Percentiles rank a stretch among this genome's conserved stretches.
Evolutionary conservation across 2,797 vertebrate genomes (phyloP).

Genomic region (Phoebastria nigripes): DNA sequence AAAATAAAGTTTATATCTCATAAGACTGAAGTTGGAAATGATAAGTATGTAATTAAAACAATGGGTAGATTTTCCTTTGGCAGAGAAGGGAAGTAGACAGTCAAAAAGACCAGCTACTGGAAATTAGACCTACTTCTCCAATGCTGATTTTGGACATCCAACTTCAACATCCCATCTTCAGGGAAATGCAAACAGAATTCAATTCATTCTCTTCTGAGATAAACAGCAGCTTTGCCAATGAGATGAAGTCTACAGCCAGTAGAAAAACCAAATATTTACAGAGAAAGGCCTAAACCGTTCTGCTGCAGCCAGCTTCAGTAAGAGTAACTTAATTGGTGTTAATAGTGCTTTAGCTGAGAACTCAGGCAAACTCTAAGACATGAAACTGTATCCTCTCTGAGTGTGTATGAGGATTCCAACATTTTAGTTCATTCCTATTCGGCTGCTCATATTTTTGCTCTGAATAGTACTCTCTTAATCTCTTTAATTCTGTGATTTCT

Average conservation of each 20-base stretch:
- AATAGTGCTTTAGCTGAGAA: neutral
- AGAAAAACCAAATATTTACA: neutral
- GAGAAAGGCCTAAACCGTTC: neutral
- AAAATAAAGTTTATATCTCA: neutral
- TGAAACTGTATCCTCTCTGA: neutral
- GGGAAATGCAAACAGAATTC: neutral
- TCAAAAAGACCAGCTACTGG: neutral
- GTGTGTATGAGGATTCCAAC: neutral
- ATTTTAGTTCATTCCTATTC: neutral
- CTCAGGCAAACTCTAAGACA: neutral
- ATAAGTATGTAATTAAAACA: neutral
- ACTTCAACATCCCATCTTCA: neutral
- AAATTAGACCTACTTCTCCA: neutral
- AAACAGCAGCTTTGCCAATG: neutral
- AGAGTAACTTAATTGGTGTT: neutral
- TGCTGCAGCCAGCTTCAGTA: neutral
- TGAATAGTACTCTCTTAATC: neutral
- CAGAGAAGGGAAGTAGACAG: neutral
- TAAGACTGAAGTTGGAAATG: neutral
- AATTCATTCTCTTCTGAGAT: neutral
- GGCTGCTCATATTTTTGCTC: neutral
- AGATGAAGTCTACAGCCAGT: neutral
- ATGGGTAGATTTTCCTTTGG: neutral
- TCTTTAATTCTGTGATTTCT: neutral
- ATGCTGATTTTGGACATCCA: neutral